phyloP scores from a whole-genome alignment of 1,140 invertebrate genomes.

The Anagrus nilaparvatae region DNA sequence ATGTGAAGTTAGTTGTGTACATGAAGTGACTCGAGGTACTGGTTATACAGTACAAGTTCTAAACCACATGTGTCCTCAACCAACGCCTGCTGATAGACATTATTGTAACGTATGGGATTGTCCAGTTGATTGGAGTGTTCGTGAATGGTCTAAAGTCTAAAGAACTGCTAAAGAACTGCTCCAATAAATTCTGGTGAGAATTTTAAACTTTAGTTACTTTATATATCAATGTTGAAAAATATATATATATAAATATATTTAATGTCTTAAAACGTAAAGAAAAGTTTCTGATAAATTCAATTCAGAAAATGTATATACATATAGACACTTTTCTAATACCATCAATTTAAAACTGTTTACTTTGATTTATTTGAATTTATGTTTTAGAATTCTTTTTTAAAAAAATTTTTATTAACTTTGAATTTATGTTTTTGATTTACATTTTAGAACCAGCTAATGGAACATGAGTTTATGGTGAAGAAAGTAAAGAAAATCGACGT shows the following conservation, averaged over 20 bases:
- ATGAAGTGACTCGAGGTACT: slow-evolving; percentile 76
- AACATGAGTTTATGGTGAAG: slow-evolving; percentile 39
- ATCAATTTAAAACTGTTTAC: too few relatives aligned
- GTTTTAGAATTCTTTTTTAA: too few relatives aligned
- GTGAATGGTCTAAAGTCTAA: slow-evolving; percentile 68
- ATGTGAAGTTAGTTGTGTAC: slow-evolving; percentile 82
- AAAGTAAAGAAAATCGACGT: slow-evolving; percentile 44
- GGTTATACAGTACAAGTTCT: slow-evolving; percentile 81
- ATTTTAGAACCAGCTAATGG: slow-evolving; percentile 28
- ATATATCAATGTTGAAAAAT: too few relatives aligned
- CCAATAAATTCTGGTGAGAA: slow-evolving; percentile 35
- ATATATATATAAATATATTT: too few relatives aligned
- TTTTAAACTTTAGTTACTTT: too few relatives aligned
- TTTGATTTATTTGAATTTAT: too few relatives aligned
- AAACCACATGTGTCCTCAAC: slow-evolving; percentile 81
- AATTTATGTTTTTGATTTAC: too few relatives aligned
- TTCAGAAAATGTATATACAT: too few relatives aligned
- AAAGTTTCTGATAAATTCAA: too few relatives aligned
- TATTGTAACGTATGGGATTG: slow-evolving; percentile 90
- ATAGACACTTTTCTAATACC: too few relatives aligned
- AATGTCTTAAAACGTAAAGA: too few relatives aligned
- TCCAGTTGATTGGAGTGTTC: slow-evolving; percentile 73
- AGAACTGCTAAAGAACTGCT: slow-evolving; percentile 22
- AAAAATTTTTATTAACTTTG: too few relatives aligned
- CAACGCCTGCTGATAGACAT: slow-evolving; percentile 71